phyloP scores from a whole-genome alignment of 1,140 invertebrate species.

The Hylaeus volcanicus region DNA sequence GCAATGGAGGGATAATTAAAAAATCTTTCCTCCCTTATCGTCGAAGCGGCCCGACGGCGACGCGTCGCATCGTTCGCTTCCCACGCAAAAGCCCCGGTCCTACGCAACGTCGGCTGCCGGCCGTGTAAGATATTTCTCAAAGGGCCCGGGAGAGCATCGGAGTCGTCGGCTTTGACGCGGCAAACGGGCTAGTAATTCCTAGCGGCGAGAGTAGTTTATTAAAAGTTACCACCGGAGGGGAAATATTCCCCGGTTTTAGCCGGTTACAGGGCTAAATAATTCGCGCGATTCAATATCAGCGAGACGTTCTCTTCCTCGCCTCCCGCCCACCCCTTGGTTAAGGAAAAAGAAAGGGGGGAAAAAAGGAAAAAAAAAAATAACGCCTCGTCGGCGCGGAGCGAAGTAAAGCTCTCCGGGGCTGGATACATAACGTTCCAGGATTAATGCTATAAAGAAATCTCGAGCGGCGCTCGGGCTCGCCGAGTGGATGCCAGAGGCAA shows the following conservation, averaged over 20 bases:
- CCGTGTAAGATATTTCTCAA: no score
- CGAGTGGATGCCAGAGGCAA: slow-evolving; percentile 60
- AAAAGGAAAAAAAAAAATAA: background rate
- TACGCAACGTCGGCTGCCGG: no score
- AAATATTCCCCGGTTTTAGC: background rate
- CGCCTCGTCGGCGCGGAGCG: background rate
- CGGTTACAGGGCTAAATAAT: slow-evolving; percentile 9
- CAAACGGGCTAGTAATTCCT: background rate
- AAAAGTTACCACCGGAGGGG: slow-evolving; percentile 12
- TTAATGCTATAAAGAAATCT: slow-evolving; percentile 65
- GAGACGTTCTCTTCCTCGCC: background rate
- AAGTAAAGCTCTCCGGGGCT: slow-evolving; percentile 30
- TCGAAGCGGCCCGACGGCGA: no score
- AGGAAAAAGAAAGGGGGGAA: background rate
- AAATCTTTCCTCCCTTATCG: no score
- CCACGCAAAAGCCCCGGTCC: no score
- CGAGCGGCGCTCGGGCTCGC: slow-evolving; percentile 50
- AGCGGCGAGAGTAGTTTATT: background rate
- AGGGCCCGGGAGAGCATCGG: no score
- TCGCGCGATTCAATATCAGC: slow-evolving; percentile 26
- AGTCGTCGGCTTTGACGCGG: background rate
- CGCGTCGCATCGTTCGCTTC: no score
- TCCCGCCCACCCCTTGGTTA: background rate
- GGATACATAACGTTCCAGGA: slow-evolving; percentile 58
- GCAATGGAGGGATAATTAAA: no score